phyloP scores from a whole-genome alignment of 2,888 invertebrate species.

The Tiliacea aurago region DNA sequence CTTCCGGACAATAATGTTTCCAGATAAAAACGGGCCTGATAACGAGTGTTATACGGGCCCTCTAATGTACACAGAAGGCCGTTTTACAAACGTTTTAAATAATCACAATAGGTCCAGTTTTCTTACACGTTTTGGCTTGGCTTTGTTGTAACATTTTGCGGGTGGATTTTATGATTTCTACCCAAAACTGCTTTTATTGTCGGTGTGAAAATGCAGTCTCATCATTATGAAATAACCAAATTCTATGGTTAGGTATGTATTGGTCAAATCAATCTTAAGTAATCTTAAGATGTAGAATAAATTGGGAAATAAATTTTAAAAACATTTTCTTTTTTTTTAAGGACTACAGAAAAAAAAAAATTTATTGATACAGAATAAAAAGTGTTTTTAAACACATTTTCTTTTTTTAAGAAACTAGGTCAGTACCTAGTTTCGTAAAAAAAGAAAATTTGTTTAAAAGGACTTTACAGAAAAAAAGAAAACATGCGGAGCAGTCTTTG shows the following conservation, averaged over 20 bases:
- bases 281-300: too few species aligned
- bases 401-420: too few species aligned
- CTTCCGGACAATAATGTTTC: slow-evolving; percentile 75
- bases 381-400: too few species aligned
- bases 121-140: slow-evolving; percentile 39
- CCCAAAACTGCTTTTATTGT: neutral
- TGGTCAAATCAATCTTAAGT: neutral
- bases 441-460: neutral
- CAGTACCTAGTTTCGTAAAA: neutral
- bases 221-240: neutral
- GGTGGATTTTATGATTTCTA: neutral
- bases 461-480: neutral
- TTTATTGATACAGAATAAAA: too few species aligned
- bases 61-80: slow-evolving; percentile 65
- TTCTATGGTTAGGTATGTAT: neutral
- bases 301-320: too few species aligned
- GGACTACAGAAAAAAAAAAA: too few species aligned
- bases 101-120: slow-evolving; percentile 57
- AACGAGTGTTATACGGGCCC: slow-evolving; percentile 74
- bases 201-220: neutral
- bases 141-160: slow-evolving; percentile 15
- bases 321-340: too few species aligned
- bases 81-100: slow-evolving; percentile 65
- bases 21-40: slow-evolving; percentile 76
- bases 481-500: too few species aligned